phyloP scores from a whole-genome alignment of 2,113 vertebrate genomes.

The Meriones unguiculatus region DNA sequence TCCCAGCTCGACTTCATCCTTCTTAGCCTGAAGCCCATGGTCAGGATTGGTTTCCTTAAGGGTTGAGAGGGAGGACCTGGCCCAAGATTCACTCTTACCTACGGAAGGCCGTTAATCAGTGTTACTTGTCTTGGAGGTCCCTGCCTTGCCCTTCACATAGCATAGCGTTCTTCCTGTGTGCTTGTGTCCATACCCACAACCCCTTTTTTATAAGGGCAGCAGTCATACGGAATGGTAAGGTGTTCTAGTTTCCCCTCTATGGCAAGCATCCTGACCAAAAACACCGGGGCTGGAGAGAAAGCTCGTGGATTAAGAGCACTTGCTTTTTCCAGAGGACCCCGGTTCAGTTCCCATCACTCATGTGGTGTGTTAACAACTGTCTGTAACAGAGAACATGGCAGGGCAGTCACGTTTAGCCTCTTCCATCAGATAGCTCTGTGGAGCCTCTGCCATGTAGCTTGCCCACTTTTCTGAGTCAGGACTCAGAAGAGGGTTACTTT shows the following conservation, averaged over 20 bases:
- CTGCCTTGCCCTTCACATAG: not conserved
- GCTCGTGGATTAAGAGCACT: not conserved
- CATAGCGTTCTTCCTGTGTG: accelerated
- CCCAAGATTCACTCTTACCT: not conserved
- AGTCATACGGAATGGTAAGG: not conserved
- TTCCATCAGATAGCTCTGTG: not conserved
- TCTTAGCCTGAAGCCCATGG: not conserved
- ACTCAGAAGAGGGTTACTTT: not conserved
- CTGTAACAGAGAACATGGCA: not conserved
- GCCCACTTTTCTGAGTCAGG: not conserved
- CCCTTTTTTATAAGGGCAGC: not conserved
- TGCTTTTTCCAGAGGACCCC: not conserved
- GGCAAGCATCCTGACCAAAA: not conserved
- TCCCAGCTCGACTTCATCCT: too few relatives aligned
- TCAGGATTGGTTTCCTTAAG: not conserved
- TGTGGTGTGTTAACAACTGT: too few relatives aligned
- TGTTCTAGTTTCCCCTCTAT: not conserved
- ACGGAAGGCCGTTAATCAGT: not conserved
- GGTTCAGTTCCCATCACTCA: not conserved
- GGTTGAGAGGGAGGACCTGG: not conserved
- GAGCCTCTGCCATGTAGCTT: not conserved
- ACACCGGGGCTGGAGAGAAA: not conserved
- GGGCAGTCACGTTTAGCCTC: not conserved
- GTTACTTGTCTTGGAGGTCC: not conserved
- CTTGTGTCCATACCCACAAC: not conserved